Base-by-base conservation (phyloP, 2,888 invertebrate species). In the Cryptocephalus moraei region DNA sequence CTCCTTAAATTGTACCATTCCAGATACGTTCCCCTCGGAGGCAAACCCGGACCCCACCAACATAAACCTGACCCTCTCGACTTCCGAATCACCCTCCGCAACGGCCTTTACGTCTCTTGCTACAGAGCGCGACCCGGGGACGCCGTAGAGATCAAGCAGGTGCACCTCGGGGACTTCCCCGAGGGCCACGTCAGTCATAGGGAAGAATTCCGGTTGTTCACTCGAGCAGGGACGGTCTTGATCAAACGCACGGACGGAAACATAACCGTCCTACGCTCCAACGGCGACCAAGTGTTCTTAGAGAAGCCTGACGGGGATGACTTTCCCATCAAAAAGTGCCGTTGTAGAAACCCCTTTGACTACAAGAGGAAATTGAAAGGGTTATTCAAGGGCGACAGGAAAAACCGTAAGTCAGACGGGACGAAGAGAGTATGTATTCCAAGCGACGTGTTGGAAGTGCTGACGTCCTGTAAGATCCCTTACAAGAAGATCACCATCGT, bases 131-230 rank as follows among this genome's bases (percentile, higher is more conserved):
- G 50, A 8, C 41, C 53, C 8, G 51, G 51, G 41, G 42, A 50
- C 9, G 41, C 49, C 10, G 43, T 45, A 9, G 59, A 60, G 44
- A 47, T 63, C 6, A 64, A 62, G 50, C 64, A 64, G 49, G 54
- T 56, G 33, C 56, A 51, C 39, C 38, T 54, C 10, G 40, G 46
- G 1, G 46, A 48, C 9, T 50, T 49, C 41, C 48, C 53, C 22
- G 43, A 48, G 34, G 40, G 49, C 11, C 31, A 45, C 13, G 9
- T 11, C 1, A 40, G 56, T n/a, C 40, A 51, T 38, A 43, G 48
- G 11, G 64, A 64, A 49, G 56, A 58, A 32, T 63, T 60, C 46
- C 49, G 64, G 45, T 46, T 64, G 11, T 64, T 62, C 43, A 58
- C 56, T 8, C 52, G 52, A 31, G 55, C 54, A 41, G 64, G 64